Conservation (phyloP, 2,888 invertebrate species). For the Autographa gamma region DNA sequence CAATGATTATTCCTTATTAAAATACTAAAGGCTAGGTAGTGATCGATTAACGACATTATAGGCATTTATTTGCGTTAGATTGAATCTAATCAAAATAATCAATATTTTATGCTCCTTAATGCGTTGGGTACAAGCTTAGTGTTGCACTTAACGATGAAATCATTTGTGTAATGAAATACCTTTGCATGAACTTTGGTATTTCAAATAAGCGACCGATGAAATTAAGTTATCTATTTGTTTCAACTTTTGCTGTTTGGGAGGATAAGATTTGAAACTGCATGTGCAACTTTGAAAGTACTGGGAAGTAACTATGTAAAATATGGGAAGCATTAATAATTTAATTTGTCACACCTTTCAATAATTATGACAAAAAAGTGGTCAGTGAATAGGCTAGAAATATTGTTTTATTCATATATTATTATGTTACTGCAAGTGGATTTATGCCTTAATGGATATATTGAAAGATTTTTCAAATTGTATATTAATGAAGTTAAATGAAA, state of each 20-base stretch:
- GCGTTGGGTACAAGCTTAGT: neutral
- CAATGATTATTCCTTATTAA: neutral
- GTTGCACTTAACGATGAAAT: neutral
- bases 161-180: neutral
- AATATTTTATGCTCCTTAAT: neutral
- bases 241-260: neutral
- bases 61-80: neutral
- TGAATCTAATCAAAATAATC: neutral
- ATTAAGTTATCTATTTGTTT: constrained; percentile 5
- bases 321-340: neutral
- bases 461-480: too few relatives aligned
- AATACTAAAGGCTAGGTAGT: neutral
- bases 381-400: too few relatives aligned
- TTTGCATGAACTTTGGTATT: constrained; percentile 4
- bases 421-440: too few relatives aligned
- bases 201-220: neutral
- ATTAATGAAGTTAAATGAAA: too few relatives aligned
- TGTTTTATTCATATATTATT: too few relatives aligned
- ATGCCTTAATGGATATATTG: too few relatives aligned
- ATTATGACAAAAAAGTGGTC: too few relatives aligned
- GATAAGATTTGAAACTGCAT: neutral
- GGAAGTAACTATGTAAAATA: neutral
- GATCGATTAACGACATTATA: neutral
- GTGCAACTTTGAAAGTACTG: neutral
- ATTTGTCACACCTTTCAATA: neutral